Conservation (phyloP, 2,888 invertebrate species). For the Sinelater perroti region DNA sequence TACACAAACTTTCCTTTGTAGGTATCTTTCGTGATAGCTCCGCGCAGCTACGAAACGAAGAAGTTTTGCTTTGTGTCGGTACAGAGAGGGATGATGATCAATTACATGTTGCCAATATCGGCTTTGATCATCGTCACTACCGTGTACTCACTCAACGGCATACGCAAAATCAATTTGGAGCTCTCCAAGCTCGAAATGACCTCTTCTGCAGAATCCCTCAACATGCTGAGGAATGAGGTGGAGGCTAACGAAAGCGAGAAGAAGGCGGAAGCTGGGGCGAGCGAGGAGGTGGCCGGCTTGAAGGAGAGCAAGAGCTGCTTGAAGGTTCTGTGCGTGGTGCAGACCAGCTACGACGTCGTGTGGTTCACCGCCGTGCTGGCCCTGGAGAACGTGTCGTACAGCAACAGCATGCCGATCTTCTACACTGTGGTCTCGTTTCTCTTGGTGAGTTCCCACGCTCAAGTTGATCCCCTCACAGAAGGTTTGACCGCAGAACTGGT, state of each 20-base stretch:
- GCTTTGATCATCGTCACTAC: slow-evolving; percentile 72
- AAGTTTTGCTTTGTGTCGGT: slow-evolving; percentile 82
- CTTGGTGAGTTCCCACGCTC: slow-evolving; percentile 65
- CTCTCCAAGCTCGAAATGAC: slow-evolving; percentile 57
- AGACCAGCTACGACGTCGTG: slow-evolving; percentile 75
- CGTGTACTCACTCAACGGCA: slow-evolving; percentile 67
- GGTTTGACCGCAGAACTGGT: slow-evolving; percentile 58
- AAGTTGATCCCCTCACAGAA: no score
- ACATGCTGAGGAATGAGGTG: slow-evolving; percentile 53
- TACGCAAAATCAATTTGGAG: slow-evolving; percentile 59
- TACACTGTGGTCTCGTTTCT: slow-evolving; percentile 66
- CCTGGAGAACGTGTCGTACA: slow-evolving; percentile 71
- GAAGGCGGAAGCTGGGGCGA: slow-evolving; percentile 44
- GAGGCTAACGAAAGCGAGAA: slow-evolving; percentile 51
- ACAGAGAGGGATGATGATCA: slow-evolving; percentile 78
- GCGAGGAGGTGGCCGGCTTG: slow-evolving; percentile 59
- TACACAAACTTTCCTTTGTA: slow-evolving; percentile 51
- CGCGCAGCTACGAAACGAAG: slow-evolving; percentile 76
- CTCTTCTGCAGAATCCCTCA: slow-evolving; percentile 57
- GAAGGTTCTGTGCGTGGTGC: slow-evolving; percentile 71
- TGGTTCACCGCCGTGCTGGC: slow-evolving; percentile 81
- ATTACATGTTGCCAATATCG: slow-evolving; percentile 78
- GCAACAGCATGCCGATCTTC: slow-evolving; percentile 68
- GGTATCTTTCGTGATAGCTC: slow-evolving; percentile 73
- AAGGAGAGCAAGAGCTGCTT: slow-evolving; percentile 68